These are phyloP conservation scores for Lampropteryx suffumata DNA, from an alignment of 2,888 invertebrate genomes.

Conservation along the genomic window DNA sequence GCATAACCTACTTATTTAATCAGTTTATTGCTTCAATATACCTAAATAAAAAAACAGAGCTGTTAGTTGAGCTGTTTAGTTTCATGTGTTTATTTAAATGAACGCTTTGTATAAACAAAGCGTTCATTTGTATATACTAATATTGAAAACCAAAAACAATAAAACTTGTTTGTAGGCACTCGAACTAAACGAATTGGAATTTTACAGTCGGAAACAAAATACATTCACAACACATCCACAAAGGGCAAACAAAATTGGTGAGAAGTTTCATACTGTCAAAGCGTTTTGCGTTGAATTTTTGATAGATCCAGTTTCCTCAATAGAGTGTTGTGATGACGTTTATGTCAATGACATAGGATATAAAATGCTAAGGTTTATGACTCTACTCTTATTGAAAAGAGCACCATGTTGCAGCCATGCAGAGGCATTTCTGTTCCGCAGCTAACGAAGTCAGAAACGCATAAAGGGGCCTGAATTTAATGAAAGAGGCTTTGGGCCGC, in stretches of 20 bases:
- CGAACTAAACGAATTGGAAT: slow-evolving; percentile 2
- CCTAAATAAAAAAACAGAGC: too few relatives aligned
- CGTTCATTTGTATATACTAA: neutral
- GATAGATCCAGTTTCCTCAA: too few relatives aligned
- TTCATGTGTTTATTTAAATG: neutral
- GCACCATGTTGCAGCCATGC: slow-evolving; percentile 3
- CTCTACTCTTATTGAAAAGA: too few relatives aligned
- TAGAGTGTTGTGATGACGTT: too few relatives aligned
- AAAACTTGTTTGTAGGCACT: neutral
- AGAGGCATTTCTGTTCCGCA: slow-evolving; percentile 30
- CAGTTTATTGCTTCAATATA: too few relatives aligned
- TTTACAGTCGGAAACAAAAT: slow-evolving; percentile 3
- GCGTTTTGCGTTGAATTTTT: slow-evolving; percentile 6
- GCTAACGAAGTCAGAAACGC: slow-evolving; percentile 54
- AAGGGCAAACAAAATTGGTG: neutral
- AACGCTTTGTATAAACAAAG: neutral
- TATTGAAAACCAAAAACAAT: slow-evolving; percentile 3
- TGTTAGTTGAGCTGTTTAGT: too few relatives aligned
- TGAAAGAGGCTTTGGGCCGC: slow-evolving; percentile 54
- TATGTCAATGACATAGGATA: too few relatives aligned
- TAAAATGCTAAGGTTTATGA: too few relatives aligned
- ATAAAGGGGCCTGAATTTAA: slow-evolving; percentile 55
- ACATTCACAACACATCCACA: neutral
- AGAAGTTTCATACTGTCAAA: neutral
- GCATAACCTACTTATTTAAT: too few relatives aligned